Conservation (phyloP, 2,113 vertebrate genomes). For the Salvelinus namaycush region DNA sequence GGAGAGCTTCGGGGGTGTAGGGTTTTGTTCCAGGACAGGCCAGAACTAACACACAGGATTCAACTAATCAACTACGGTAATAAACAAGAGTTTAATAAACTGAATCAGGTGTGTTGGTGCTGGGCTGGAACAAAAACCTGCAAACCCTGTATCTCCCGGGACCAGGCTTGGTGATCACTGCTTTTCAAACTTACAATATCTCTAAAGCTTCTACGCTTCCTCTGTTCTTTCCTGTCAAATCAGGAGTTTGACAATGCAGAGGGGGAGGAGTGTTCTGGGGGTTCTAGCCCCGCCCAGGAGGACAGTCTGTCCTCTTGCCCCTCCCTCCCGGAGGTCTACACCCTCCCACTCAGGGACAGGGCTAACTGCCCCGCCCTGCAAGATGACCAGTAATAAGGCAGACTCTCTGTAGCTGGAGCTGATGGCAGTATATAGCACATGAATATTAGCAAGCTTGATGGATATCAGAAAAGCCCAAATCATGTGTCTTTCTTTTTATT, state of each 20-base stretch:
- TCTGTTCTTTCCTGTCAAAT: not conserved
- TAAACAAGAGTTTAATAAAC: too few species aligned
- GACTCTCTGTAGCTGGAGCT: not conserved
- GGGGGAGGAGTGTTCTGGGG: constrained; percentile 87
- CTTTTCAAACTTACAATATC: not conserved
- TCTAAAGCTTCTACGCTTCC: constrained; percentile 3
- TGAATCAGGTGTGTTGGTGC: too few species aligned
- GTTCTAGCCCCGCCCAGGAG: constrained; percentile 87
- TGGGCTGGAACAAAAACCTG: not conserved
- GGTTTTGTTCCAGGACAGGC: too few species aligned
- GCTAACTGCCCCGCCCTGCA: constrained; percentile 63
- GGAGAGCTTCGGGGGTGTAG: too few species aligned
- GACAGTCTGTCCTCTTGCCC: constrained; percentile 89
- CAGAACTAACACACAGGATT: too few species aligned
- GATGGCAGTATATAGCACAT: not conserved
- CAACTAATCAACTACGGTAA: too few species aligned
- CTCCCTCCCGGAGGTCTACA: constrained; percentile 90
- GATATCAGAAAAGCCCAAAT: not conserved
- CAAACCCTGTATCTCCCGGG: not conserved
- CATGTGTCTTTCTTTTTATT: constrained; percentile 11
- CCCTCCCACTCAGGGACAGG: constrained; percentile 81
- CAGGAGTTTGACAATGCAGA: constrained; percentile 94
- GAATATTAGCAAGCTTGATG: not conserved
- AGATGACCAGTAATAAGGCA: constrained; percentile 59
- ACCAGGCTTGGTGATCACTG: not conserved